A percentile compares a stretch with the other conserved stretches of the same genome.
phyloP scores from a whole-genome alignment of 2,888 invertebrate genomes.

The Melanotus villosus region DNA sequence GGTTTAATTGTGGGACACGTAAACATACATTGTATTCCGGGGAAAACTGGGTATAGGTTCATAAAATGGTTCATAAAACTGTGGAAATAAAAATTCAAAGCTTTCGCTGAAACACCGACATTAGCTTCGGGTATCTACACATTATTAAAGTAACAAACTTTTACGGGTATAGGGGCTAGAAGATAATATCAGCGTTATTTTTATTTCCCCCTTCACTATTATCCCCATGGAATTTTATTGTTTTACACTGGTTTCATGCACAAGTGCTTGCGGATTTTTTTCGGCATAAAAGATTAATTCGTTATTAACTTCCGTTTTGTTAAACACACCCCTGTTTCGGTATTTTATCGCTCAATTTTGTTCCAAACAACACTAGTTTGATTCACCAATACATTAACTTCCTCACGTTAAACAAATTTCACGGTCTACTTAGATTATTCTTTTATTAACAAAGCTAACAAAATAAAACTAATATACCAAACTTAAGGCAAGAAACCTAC shows the following conservation, averaged over 20 bases:
- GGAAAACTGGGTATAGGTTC: constrained; percentile 17
- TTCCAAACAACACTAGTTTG: no score
- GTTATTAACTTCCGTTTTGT: background rate
- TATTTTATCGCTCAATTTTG: background rate
- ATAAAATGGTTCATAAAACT: constrained; percentile 33
- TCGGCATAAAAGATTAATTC: constrained; percentile 12
- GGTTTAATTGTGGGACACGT: constrained; percentile 18
- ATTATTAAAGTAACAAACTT: constrained; percentile 43
- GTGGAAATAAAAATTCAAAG: constrained; percentile 36
- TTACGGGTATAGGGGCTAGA: constrained; percentile 29
- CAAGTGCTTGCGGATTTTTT: constrained; percentile 18
- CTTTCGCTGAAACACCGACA: constrained; percentile 26
- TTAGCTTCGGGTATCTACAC: constrained; percentile 39
- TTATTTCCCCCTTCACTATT: constrained; percentile 36
- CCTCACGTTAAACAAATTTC: no score
- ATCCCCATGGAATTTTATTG: constrained; percentile 30
- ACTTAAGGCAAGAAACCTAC: no score
- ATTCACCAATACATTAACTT: no score
- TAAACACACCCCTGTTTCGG: background rate
- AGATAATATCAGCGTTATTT: constrained; percentile 41
- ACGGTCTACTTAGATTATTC: no score
- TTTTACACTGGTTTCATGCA: constrained; percentile 27
- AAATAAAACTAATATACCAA: no score
- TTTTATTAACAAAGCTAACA: no score
- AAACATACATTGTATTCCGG: background rate